Conservation (phyloP, 2,113 vertebrate genomes). For the Oreocharis arfaki region DNA sequence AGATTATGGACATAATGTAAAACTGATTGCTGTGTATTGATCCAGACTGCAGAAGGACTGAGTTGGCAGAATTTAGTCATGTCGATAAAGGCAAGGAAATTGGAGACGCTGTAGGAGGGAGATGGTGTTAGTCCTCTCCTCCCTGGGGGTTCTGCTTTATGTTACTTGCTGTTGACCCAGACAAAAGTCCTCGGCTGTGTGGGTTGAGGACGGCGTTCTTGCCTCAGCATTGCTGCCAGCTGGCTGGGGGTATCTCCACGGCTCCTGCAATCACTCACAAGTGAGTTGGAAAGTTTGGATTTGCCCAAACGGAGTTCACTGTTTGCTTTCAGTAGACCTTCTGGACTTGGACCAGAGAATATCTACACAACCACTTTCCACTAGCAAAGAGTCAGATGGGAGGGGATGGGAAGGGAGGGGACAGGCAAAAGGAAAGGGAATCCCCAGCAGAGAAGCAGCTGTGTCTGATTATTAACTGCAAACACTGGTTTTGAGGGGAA, state of each 20-base stretch:
- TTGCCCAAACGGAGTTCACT: neutral
- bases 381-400: neutral
- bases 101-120: neutral
- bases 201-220: neutral
- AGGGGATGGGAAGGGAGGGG: neutral
- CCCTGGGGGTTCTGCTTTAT: rapidly evolving
- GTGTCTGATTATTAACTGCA: neutral
- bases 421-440: neutral
- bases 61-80: neutral
- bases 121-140: neutral
- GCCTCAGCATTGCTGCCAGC: neutral
- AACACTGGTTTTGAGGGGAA: neutral
- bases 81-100: neutral
- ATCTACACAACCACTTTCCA: neutral
- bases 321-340: neutral
- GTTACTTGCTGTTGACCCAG: neutral
- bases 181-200: rapidly evolving
- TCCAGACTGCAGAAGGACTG: neutral
- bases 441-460: neutral
- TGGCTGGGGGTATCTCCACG: neutral
- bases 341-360: neutral
- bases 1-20: neutral
- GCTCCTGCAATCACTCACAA: neutral
- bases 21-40: neutral
- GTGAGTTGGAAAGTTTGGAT: neutral